Conservation (phyloP, 2,888 invertebrate species). For the Stenchaetothrips biformis region DNA sequence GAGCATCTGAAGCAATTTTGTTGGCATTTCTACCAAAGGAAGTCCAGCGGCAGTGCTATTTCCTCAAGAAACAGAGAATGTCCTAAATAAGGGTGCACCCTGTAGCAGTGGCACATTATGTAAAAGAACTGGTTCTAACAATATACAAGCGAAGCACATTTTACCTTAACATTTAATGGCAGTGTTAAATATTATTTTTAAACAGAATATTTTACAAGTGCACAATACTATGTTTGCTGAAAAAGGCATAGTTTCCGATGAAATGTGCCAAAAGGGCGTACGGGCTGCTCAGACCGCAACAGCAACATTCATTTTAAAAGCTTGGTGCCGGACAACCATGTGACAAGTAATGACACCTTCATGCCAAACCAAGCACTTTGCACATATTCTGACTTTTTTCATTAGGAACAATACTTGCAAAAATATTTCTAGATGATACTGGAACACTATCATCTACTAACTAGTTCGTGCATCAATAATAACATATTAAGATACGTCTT, state of each 20-base stretch:
- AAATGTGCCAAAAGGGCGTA: not conserved
- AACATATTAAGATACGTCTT: not conserved
- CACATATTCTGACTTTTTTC: not conserved
- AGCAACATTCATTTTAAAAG: no score
- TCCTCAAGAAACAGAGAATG: not conserved
- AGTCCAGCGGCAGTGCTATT: not conserved
- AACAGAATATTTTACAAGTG: not conserved
- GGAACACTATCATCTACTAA: constrained; percentile 14
- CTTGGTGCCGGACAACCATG: no score
- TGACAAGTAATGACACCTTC: no score
- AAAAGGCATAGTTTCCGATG: not conserved
- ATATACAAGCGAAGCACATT: constrained; percentile 3
- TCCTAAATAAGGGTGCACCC: not conserved
- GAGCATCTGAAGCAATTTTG: not conserved
- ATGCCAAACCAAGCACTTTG: no score
- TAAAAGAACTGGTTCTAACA: not conserved
- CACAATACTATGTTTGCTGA: not conserved
- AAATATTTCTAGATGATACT: constrained; percentile 9
- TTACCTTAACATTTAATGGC: not conserved
- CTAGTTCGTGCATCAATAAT: constrained; percentile 4
- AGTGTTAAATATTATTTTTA: not conserved
- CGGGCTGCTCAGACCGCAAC: no score
- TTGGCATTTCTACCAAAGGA: not conserved
- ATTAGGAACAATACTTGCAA: constrained; percentile 1
- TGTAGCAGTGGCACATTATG: not conserved